Percentiles rank a stretch among this genome's conserved stretches.
These are phyloP conservation scores for Leptopilina boulardi DNA, from an alignment of 1,140 invertebrate genomes.

Conservation along the genomic window DNA sequence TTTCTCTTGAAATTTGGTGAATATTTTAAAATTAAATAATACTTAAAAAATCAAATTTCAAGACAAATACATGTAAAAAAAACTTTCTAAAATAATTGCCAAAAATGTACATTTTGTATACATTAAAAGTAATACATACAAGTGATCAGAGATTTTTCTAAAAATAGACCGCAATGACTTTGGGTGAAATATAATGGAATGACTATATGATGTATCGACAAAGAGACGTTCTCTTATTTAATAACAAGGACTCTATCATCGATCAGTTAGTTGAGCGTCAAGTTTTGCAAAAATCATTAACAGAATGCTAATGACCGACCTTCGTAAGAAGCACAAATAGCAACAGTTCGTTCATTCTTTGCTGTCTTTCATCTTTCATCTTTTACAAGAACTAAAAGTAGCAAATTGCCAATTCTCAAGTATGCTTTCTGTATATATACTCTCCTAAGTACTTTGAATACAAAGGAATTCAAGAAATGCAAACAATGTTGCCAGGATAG, in stretches of 20 bases:
- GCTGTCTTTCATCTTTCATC: background rate
- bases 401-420: background rate
- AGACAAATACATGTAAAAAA: too few relatives aligned
- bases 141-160: too few relatives aligned
- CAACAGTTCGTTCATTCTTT: background rate
- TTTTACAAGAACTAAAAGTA: conserved; percentile 12
- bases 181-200: background rate
- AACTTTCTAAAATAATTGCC: too few relatives aligned
- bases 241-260: background rate
- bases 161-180: too few relatives aligned
- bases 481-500: conserved; percentile 1
- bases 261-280: background rate
- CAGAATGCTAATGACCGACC: conserved; percentile 1
- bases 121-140: too few relatives aligned
- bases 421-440: background rate
- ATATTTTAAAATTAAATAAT: too few relatives aligned
- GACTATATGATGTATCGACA: background rate
- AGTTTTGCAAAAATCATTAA: conserved; percentile 21
- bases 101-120: too few relatives aligned
- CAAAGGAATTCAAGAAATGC: conserved; percentile 13
- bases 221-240: background rate
- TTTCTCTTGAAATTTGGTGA: too few relatives aligned
- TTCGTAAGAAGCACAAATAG: conserved; percentile 21
- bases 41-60: too few relatives aligned
- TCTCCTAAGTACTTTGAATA: background rate